A percentile compares a stretch with the other conserved stretches of the same genome.
These are phyloP conservation scores for Pomatorhinus ruficollis DNA, from an alignment of 2,113 vertebrate species.

Conservation along the genomic window DNA sequence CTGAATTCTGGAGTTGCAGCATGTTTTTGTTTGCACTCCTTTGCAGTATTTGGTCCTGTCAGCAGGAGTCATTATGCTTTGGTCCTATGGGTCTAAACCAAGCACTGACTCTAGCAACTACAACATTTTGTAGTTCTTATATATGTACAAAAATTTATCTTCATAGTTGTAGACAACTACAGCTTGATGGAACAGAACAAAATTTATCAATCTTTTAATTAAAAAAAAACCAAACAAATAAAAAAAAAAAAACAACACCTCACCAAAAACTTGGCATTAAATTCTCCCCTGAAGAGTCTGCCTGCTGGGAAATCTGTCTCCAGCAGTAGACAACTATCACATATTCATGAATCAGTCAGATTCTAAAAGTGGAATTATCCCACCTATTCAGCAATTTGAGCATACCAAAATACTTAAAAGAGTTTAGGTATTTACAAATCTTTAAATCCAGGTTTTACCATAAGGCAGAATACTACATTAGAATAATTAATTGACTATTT, in stretches of 20 bases:
- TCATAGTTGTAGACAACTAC: not conserved
- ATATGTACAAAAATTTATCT: not conserved
- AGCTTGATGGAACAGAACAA: not conserved
- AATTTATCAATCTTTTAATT: not conserved
- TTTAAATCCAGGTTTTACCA: not conserved
- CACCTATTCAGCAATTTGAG: not conserved
- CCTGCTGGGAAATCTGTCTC: not conserved
- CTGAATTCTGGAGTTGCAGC: not conserved
- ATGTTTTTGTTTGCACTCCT: not conserved
- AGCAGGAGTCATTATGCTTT: not conserved
- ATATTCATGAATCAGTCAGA: not conserved
- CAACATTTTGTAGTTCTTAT: not conserved
- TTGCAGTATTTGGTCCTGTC: not conserved
- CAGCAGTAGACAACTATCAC: not conserved
- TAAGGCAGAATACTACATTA: not conserved
- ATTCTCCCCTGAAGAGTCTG: not conserved
- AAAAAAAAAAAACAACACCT: too few relatives aligned
- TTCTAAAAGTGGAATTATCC: not conserved
- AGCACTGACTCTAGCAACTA: accelerated
- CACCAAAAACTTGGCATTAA: not conserved
- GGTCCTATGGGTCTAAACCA: not conserved
- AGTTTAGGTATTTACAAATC: not conserved
- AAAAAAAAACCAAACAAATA: too few relatives aligned
- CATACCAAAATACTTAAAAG: not conserved
- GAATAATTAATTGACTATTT: not conserved